Percentiles rank a stretch among this genome's conserved stretches.
These are phyloP conservation scores for Conistra vaccinii DNA, from an alignment of 2,888 invertebrate species.

Conservation along the genomic window DNA sequence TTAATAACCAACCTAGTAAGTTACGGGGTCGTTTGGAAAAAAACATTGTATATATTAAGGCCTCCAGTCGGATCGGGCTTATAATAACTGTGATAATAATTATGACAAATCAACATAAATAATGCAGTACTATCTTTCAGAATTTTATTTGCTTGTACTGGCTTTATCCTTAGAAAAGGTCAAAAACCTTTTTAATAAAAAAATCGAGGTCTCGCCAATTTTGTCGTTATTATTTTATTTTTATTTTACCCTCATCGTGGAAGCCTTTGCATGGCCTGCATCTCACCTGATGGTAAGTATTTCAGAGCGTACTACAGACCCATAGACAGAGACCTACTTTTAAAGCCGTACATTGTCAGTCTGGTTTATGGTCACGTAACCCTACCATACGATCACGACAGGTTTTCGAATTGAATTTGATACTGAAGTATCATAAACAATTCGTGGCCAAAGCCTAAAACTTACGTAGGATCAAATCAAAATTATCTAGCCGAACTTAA, in stretches of 20 bases:
- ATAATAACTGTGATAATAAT: background rate
- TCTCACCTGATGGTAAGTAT: no score
- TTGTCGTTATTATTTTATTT: no score
- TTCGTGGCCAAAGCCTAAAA: background rate
- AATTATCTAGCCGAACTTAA: background rate
- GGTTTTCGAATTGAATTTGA: conserved; percentile 33
- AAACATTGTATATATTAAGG: background rate
- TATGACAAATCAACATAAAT: background rate
- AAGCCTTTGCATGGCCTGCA: no score
- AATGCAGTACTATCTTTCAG: background rate
- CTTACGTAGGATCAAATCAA: background rate
- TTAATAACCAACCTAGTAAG: conserved; percentile 44
- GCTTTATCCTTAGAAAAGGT: background rate
- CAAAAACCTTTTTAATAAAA: background rate
- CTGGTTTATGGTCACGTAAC: conserved; percentile 55
- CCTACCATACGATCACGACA: conserved; percentile 29
- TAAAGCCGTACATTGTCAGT: conserved; percentile 44
- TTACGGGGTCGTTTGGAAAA: conserved; percentile 6
- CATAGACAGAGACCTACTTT: conserved; percentile 21
- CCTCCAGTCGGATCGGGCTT: background rate
- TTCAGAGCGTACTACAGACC: conserved; percentile 5
- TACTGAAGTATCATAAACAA: conserved; percentile 5
- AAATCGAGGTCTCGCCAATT: background rate
- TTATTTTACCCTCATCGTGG: no score
- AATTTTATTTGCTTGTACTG: background rate